Evolutionary conservation across 2,113 vertebrate genomes (phyloP).

Genomic region (Pomatostomus ruficeps): DNA sequence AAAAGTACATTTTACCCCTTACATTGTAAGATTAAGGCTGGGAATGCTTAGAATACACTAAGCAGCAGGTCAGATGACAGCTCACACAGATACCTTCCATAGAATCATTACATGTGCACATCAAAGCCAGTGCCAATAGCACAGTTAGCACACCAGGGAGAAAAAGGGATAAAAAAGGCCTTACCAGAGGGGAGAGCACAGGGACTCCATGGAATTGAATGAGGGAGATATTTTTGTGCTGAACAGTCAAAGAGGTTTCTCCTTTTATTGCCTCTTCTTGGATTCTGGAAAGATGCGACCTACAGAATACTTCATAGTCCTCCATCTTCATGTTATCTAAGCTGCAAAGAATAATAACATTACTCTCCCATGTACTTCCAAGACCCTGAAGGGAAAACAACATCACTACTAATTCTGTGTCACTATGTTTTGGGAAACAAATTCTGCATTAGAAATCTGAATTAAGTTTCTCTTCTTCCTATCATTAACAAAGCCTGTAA

Average conservation of each 20-base stretch:
- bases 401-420: not conserved
- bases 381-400: not conserved
- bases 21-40: not conserved
- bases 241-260: conserved; percentile 35
- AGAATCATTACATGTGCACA: not conserved
- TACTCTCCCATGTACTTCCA: not conserved
- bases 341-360: not conserved
- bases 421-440: not conserved
- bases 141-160: not conserved
- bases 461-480: not conserved
- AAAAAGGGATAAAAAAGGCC: not conserved
- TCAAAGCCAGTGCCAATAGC: not conserved
- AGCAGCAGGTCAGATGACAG: not conserved
- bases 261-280: conserved; percentile 63
- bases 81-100: not conserved
- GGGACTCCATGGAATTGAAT: conserved; percentile 83
- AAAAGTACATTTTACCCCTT: not conserved
- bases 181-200: conserved; percentile 87
- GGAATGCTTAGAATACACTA: not conserved
- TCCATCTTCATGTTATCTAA: conserved; percentile 76
- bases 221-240: conserved; percentile 68
- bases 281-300: conserved; percentile 74
- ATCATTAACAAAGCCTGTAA: not conserved
- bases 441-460: not conserved
- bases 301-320: conserved; percentile 86